A percentile compares a stretch with the other conserved stretches of the same genome.
Evolutionary conservation across 2,888 invertebrate genomes (phyloP).

Genomic region (Diaprepes abbreviatus): DNA sequence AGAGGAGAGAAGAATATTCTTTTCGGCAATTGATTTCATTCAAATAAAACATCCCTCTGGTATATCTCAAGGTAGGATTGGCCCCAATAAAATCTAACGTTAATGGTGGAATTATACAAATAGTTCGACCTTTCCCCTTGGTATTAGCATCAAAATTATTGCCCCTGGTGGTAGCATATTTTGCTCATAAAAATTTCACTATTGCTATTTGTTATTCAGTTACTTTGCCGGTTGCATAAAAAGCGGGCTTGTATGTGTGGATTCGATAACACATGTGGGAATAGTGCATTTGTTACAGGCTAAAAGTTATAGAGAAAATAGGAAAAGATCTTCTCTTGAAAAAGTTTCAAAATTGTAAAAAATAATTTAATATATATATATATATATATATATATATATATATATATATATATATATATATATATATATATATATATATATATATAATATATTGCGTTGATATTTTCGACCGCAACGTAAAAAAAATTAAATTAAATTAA

Average conservation of each 20-base stretch:
- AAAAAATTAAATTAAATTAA: no score
- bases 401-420: no score
- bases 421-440: no score
- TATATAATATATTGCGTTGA: no score
- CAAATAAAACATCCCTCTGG: slow-evolving; percentile 43
- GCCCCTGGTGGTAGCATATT: slow-evolving; percentile 37
- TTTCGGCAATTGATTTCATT: slow-evolving; percentile 43
- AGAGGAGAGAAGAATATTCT: slow-evolving; percentile 29
- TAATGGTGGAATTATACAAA: slow-evolving; percentile 49
- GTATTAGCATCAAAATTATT: slow-evolving; percentile 49
- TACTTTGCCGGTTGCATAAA: slow-evolving; percentile 19
- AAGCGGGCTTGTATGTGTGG: not conserved
- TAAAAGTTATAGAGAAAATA: no score
- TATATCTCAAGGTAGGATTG: slow-evolving; percentile 46
- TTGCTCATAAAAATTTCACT: slow-evolving; percentile 40
- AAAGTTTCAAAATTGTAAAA: no score
- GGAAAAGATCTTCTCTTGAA: no score
- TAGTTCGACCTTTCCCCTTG: slow-evolving; percentile 44
- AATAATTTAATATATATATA: no score
- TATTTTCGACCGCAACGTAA: no score
- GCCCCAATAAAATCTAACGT: slow-evolving; percentile 47
- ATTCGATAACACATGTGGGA: slow-evolving; percentile 19
- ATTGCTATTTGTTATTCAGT: slow-evolving; percentile 31
- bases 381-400: no score
- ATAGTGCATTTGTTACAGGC: not conserved